These are phyloP conservation scores for Anticlea derivata DNA, from an alignment of 2,888 invertebrate genomes.

Conservation along the genomic window DNA sequence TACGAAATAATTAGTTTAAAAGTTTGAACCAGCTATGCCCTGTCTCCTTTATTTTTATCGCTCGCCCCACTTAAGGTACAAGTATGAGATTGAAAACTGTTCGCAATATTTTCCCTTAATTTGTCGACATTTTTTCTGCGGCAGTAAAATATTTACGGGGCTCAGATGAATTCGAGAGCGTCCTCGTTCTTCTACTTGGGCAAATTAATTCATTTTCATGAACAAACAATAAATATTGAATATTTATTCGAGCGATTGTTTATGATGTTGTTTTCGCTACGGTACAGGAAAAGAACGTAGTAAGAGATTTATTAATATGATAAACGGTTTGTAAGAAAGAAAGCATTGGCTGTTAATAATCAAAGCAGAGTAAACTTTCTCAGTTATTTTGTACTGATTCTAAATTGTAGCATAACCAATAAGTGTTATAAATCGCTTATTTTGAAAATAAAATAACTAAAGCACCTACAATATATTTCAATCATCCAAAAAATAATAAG, in stretches of 20 bases:
- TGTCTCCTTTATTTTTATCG: conserved; percentile 63
- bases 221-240: conserved; percentile 63
- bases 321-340: neutral
- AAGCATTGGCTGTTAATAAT: no score
- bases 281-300: neutral
- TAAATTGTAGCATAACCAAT: no score
- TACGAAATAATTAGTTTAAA: no score
- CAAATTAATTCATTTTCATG: conserved; percentile 76
- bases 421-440: no score
- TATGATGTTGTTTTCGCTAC: conserved; percentile 30
- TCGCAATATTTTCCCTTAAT: conserved; percentile 74
- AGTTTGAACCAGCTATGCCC: neutral
- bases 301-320: neutral
- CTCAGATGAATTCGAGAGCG: conserved; percentile 70
- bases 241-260: conserved; percentile 40
- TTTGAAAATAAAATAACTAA: no score
- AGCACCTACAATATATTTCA: no score
- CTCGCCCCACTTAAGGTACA: conserved; percentile 75
- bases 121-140: conserved; percentile 71
- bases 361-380: no score
- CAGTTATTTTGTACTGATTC: no score
- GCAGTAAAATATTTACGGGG: conserved; percentile 81
- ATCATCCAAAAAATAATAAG: no score
- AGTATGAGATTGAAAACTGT: conserved; percentile 78
- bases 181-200: conserved; percentile 63